These are phyloP conservation scores for Dermatemys mawii DNA, from an alignment of 2,113 vertebrate genomes.

Conservation along the genomic window DNA sequence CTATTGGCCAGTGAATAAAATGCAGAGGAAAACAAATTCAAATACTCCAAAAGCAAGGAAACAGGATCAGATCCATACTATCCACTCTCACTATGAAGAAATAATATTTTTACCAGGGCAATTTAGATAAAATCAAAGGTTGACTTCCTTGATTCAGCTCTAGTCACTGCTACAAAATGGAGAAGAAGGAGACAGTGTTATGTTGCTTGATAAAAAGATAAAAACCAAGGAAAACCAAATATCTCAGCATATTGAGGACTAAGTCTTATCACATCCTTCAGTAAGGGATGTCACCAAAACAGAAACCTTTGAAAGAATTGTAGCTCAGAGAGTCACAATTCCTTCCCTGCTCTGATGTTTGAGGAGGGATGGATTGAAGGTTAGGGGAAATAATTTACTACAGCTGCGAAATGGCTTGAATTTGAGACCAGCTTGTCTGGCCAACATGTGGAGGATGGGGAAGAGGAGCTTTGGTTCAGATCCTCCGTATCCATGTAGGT, in stretches of 20 bases:
- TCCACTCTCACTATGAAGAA: not conserved
- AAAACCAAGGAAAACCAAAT: not conserved
- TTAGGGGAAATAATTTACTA: not conserved
- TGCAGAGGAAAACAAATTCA: not conserved
- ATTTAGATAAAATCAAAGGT: not conserved
- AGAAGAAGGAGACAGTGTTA: not conserved
- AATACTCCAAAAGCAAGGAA: not conserved
- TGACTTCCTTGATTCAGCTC: not conserved
- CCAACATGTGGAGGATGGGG: not conserved
- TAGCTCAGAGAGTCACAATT: not conserved
- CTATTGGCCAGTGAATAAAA: not conserved
- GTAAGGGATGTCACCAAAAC: not conserved
- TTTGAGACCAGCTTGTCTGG: not conserved
- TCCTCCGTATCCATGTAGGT: too few species aligned
- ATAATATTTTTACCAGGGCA: slow-evolving; percentile 1
- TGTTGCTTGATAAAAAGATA: slow-evolving; percentile 12
- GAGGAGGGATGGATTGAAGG: not conserved
- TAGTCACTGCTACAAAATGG: not conserved
- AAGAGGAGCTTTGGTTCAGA: not conserved
- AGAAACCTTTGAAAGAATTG: not conserved
- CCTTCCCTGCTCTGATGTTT: not conserved
- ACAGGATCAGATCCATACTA: not conserved
- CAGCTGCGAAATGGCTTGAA: not conserved
- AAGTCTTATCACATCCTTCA: not conserved
- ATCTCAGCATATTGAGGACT: not conserved